Conservation (phyloP, 2,888 invertebrate genomes). For the Pherbina coryleti region DNA sequence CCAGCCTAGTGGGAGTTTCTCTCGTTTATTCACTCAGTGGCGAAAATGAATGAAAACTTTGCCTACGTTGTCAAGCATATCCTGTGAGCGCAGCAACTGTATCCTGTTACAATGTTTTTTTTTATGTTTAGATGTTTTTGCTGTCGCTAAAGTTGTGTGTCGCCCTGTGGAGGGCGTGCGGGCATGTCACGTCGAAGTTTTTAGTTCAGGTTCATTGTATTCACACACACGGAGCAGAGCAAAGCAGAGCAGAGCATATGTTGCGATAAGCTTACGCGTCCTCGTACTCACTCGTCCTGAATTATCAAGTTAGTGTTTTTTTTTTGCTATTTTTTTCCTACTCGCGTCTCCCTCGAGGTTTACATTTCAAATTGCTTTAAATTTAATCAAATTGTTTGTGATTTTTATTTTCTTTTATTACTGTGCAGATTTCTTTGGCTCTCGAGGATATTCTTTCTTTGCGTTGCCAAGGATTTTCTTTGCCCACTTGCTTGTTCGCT, state of each 20-base stretch:
- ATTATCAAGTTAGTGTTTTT: neutral
- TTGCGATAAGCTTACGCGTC: neutral
- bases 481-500: neutral
- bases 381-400: constrained; percentile 64
- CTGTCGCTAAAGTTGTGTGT: neutral
- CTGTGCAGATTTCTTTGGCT: neutral
- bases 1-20: constrained; percentile 5
- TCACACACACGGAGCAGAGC: neutral
- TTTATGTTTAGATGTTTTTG: neutral
- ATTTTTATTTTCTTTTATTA: constrained; percentile 48
- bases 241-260: neutral
- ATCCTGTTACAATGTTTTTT: constrained; percentile 5
- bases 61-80: constrained; percentile 19
- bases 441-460: neutral
- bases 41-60: constrained; percentile 19
- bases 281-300: neutral
- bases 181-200: constrained; percentile 23
- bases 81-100: constrained; percentile 8
- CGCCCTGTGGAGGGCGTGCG: neutral
- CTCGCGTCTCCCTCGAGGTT: constrained; percentile 50
- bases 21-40: constrained; percentile 12
- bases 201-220: constrained; percentile 10
- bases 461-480: constrained; percentile 1
- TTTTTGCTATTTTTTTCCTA: neutral
- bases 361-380: constrained; percentile 59